Evolutionary conservation across 1,140 invertebrate genomes (phyloP), one percentile per base, ranked within the genome.

Genomic region (Zaprionus taronus): DNA sequence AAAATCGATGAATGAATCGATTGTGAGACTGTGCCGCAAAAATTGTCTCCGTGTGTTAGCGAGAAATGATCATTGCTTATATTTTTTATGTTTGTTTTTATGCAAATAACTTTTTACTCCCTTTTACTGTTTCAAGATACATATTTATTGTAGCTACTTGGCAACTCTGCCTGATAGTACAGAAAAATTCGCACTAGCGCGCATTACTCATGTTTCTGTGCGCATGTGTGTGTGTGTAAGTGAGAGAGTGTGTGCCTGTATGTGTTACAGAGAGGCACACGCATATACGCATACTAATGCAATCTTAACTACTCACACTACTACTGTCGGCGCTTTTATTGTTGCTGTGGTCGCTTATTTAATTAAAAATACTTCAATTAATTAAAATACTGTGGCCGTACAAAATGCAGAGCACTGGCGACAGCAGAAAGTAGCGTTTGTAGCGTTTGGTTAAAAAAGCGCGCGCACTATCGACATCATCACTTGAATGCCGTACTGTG

Each of bases 1-100:
- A 92, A 92, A 92, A 92, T 92, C 91, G 85, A 92, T 92, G 91
- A 92, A 92, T 92, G 91, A 90, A 92, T 91, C 91, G 91, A 92
- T 91, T 84, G 91, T 79, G 72, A 70, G 63, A 68, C 67, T 73
- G 53, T n/a, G 17, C 63, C 38, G 22, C 20, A 20, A 57, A 71
- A 51, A 49, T 62, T 55, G 63, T 80, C 57, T 41, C 61, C n/a
- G n/a, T 80, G 53, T 31, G 28, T n/a, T 36, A 22, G 34, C 34
- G 44, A 64, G 15, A 24, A 12, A 55, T 51, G 36, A 51, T 57
- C 20, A 22, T 61, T 41, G 24, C 17, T 38, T 53, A 56, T 76
- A 20, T 26, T 62, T 41, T 31, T 55, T 41, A 71, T 66, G 64
- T 70, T 51, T 51, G 73, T 61, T 67, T 77, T 78, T 78, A 80